Conservation (phyloP, 2,113 vertebrate genomes). For the Pithys albifrons region DNA sequence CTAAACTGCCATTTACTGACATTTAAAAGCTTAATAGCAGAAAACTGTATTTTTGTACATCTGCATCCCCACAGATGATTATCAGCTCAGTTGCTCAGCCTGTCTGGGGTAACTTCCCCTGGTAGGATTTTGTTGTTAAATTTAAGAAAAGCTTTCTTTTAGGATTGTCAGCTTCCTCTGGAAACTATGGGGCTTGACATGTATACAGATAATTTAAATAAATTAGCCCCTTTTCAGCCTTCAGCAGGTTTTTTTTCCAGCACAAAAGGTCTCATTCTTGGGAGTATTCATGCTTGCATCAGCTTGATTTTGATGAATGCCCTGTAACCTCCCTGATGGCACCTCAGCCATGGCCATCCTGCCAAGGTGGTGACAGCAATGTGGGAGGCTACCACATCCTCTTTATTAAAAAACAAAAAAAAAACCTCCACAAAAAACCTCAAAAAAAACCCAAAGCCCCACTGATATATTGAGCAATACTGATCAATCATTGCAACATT, state of each 20-base stretch:
- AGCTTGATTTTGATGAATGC: constrained; percentile 78
- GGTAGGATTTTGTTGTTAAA: constrained; percentile 63
- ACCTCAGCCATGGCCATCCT: constrained; percentile 53
- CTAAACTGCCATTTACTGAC: constrained; percentile 82
- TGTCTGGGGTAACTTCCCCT: constrained; percentile 54
- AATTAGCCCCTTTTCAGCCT: constrained; percentile 76
- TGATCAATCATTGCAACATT: not conserved
- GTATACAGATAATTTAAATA: constrained; percentile 78
- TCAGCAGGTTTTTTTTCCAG: constrained; percentile 71
- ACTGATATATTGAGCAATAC: not conserved
- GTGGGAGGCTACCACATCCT: not conserved
- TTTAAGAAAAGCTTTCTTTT: constrained; percentile 70
- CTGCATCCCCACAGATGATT: constrained; percentile 53
- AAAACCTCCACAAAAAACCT: not conserved
- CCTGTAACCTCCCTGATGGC: constrained; percentile 66
- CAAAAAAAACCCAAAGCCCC: not conserved
- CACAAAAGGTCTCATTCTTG: constrained; percentile 71
- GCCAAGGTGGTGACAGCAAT: constrained; percentile 20
- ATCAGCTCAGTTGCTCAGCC: constrained; percentile 32
- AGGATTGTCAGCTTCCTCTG: constrained; percentile 67
- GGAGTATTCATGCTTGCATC: constrained; percentile 72
- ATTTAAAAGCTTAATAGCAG: constrained; percentile 80
- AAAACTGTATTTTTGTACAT: constrained; percentile 69
- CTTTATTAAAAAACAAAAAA: not conserved
- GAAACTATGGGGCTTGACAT: constrained; percentile 72